Conservation (phyloP, 2,888 invertebrate species). For the Cyclophora punctaria region DNA sequence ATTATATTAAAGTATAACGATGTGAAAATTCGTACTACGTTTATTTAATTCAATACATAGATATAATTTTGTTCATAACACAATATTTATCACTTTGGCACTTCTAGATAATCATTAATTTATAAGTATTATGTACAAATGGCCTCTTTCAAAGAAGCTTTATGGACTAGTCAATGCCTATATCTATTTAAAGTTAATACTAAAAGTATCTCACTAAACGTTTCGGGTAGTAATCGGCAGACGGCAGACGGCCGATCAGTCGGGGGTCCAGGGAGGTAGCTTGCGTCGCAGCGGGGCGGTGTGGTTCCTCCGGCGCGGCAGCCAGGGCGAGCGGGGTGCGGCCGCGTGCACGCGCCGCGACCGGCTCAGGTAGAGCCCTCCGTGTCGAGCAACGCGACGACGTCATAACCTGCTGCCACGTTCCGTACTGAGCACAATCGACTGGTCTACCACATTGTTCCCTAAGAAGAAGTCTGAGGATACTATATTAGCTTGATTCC, state of each 20-base stretch:
- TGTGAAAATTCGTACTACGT: too few species aligned
- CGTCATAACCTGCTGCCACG: constrained; percentile 62
- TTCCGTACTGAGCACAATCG: constrained; percentile 70
- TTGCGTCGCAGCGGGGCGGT: constrained; percentile 8
- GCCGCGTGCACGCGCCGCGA: constrained; percentile 13
- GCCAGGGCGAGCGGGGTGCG: constrained; percentile 42
- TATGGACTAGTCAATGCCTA: constrained; percentile 48
- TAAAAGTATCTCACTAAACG: constrained; percentile 48
- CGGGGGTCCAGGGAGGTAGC: too few species aligned
- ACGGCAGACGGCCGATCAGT: too few species aligned
- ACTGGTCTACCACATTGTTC: constrained; percentile 81
- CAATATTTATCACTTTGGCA: constrained; percentile 28
- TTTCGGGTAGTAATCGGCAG: neutral
- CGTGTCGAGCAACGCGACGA: constrained; percentile 32
- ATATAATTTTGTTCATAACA: too few species aligned
- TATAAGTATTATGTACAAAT: constrained; percentile 23
- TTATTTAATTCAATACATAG: too few species aligned
- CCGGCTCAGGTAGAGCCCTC: constrained; percentile 40
- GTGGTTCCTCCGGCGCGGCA: constrained; percentile 31
- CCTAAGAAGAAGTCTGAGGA: constrained; percentile 83
- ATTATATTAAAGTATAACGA: neutral
- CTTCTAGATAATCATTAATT: constrained; percentile 26
- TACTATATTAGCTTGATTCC: constrained; percentile 80
- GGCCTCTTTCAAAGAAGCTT: constrained; percentile 33
- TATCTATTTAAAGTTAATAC: constrained; percentile 35